Evolutionary conservation across 92 coral and sea anemone genomes (phyloP), one percentile per base, ranked within the genome.

Genomic region (Porites divaricata): DNA sequence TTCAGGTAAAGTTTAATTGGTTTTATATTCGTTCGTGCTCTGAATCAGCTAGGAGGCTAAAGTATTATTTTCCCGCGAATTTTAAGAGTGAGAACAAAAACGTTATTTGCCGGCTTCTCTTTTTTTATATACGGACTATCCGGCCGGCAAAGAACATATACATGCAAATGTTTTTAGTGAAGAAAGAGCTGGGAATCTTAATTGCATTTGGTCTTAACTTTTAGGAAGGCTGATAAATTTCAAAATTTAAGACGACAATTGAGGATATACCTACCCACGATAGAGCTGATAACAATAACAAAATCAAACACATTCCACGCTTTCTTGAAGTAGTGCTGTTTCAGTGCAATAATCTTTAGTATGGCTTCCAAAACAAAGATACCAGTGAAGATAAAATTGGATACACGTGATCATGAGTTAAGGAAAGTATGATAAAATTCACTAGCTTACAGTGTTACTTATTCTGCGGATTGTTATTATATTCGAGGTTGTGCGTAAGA

Each of bases 291-390:
- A 12, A 92, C 98, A 57, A 95, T 89, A 71, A 95, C 57, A 69
- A 95, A 90, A 81, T 95, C 98, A 64, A 95, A 95, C 74, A 95
- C 90, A 79, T 94, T 95, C 98, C 98, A 95, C 25, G 95, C 93
- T 70, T 94, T 95, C 86, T 89, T 92, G 70, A 95, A 95, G 88
- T 95, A 95, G 53, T 89, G 92, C 77, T 83, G 81, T 48, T 93
- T 72, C 86, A 93, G 75, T 6, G 95, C 93, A 13, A 89, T 85
- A 28, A 95, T 89, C 76, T 95, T 95, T 19, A 92, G 84, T 23
- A 94, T 72, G 11, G 98, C 98, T 81, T 95, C 98, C 73, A 85
- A 69, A 61, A 92, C 78, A 77, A 94, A 95, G 72, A 95, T 84
- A 6, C 98, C 95, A n/a, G 97, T 93, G 75, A 95, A 91, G 28